Evolutionary conservation across 1,140 invertebrate genomes (phyloP), one percentile per base, ranked within the genome.

Genomic region (Ceratina calcarata): DNA sequence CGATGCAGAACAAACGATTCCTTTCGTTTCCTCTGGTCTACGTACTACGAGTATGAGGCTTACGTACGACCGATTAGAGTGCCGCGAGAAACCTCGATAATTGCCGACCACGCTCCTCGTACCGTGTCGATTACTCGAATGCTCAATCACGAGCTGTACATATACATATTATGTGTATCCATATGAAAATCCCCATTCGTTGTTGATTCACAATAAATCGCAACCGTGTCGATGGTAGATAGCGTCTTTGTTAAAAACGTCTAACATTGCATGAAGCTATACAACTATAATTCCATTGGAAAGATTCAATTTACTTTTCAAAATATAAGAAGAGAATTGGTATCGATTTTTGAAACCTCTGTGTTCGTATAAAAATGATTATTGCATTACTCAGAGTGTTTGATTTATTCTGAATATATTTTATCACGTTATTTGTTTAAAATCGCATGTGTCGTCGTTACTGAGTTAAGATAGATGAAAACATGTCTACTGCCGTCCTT

Each of bases 1-100:
- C 72, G 80, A 88, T 89, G 87, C 85, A 86, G 84, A 82, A 87
- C 86, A 86, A 87, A 87, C 85, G 82, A 88, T 87, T 86, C 73
- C 78, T 78, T 61, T 76, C 67, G 69, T 75, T 45, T 45, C 6
- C 37, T 45, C 37, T 10, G 37, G 37, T 45, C 37, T 7, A 45
- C 79, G 62, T 77, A 78, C 58, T 84, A 72, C 73, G 84, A 76
- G 37, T 45, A 45, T 10, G 37, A 45, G 37, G 37, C 37, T 45
- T 45, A 45, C 74, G 76, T 77, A 83, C 80, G 79, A 76, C 68
- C 81, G 84, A 86, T 86, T 86, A 86, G 81, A 83, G 64, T 51
- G 69, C 65, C 32, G 73, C 70, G 79, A 73, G 78, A 85, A 53
- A 49, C 49, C 49, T 51, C 71, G 64, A 74, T 86, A 83, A 86